phyloP scores from a whole-genome alignment of 2,113 vertebrate species.

The Spermophilus dauricus region DNA sequence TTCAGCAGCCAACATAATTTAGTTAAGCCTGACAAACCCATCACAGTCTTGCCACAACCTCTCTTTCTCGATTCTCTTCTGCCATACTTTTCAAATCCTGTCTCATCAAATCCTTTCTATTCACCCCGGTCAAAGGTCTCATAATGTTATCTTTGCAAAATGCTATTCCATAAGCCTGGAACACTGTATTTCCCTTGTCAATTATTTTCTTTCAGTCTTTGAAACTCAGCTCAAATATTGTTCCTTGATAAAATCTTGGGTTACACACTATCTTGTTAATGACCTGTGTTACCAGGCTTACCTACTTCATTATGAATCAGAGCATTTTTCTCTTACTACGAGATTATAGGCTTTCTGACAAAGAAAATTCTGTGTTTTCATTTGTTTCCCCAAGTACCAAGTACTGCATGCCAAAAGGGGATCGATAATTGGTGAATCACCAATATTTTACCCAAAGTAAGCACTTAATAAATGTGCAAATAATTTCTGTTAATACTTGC shows the following conservation, averaged over 20 bases:
- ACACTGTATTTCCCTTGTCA: constrained; percentile 15
- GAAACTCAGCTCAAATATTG: constrained; percentile 4
- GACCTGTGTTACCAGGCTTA: neutral
- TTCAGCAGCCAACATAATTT: constrained; percentile 30
- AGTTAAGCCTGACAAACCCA: neutral
- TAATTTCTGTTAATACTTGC: constrained; percentile 6
- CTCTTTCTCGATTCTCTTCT: neutral
- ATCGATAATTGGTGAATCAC: constrained; percentile 45
- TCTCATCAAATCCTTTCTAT: neutral
- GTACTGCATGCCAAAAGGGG: neutral
- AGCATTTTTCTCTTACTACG: constrained; percentile 15
- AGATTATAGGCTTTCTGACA: neutral
- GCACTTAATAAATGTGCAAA: constrained; percentile 1
- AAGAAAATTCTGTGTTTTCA: constrained; percentile 35
- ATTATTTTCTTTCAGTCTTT: constrained; percentile 47
- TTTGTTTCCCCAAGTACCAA: constrained; percentile 28
- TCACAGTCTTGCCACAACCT: neutral
- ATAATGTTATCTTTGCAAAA: constrained; percentile 37
- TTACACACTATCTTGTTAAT: constrained; percentile 14
- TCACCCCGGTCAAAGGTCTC: neutral
- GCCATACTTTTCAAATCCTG: neutral
- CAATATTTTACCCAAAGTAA: constrained; percentile 37
- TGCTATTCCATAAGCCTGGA: neutral
- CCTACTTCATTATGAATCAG: neutral
- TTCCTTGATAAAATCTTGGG: constrained; percentile 40